These are phyloP conservation scores for Amblyopsis rosae DNA, from an alignment of 2,113 vertebrate species.

Conservation along the genomic window DNA sequence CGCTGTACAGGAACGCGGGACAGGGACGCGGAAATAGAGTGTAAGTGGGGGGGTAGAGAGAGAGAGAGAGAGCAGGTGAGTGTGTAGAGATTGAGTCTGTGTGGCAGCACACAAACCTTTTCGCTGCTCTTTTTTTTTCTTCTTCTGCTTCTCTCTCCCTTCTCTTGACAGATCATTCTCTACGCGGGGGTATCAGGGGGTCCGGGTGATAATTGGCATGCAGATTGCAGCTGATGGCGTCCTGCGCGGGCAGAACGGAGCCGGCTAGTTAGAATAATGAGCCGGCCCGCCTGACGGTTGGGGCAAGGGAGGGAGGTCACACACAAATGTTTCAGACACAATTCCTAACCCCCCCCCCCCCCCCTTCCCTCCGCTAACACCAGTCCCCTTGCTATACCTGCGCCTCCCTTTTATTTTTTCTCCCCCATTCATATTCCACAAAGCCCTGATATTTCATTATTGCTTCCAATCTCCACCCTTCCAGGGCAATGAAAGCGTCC, in stretches of 20 bases:
- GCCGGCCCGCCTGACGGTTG: constrained; percentile 94
- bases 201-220: constrained; percentile 99
- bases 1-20: constrained; percentile 63
- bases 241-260: constrained; percentile 88
- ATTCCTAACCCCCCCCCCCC: constrained; percentile 57
- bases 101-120: not conserved
- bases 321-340: constrained; percentile 83
- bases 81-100: constrained; percentile 68
- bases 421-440: constrained; percentile 73
- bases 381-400: constrained; percentile 38
- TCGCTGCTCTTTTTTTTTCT: constrained; percentile 74
- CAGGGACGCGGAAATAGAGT: constrained; percentile 67
- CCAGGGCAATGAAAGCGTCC: constrained; percentile 53
- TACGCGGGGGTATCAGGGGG: constrained; percentile 97
- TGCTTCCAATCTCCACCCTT: constrained; percentile 55
- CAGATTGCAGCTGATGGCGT: constrained; percentile 99
- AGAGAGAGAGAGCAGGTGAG: constrained; percentile 32
- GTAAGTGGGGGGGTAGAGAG: constrained; percentile 39
- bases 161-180: constrained; percentile 97
- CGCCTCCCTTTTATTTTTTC: constrained; percentile 70
- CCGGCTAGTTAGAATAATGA: constrained; percentile 96
- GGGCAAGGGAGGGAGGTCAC: constrained; percentile 92
- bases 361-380: constrained; percentile 9
- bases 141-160: constrained; percentile 50
- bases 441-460: constrained; percentile 84